Percentiles rank a stretch among this genome's conserved stretches.
These are phyloP conservation scores for Aphyosemion australe DNA, from an alignment of 2,113 vertebrate genomes.

Conservation along the genomic window DNA sequence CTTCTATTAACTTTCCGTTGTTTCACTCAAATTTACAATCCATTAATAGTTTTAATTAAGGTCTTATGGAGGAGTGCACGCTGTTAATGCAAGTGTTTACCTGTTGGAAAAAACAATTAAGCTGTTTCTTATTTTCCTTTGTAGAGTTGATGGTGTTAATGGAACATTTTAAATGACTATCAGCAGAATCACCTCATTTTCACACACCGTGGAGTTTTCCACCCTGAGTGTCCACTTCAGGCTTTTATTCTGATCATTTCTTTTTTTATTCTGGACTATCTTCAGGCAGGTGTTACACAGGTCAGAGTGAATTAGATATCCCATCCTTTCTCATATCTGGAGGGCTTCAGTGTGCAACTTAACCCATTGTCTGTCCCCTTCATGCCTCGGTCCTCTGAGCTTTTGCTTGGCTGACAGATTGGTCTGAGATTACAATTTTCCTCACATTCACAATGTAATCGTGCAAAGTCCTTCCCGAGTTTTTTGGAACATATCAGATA, in stretches of 20 bases:
- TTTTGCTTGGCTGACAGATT: constrained; percentile 47
- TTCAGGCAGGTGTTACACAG: constrained; percentile 32
- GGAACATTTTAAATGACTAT: constrained; percentile 12
- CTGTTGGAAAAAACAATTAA: constrained; percentile 4
- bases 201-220: background rate
- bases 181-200: constrained; percentile 13
- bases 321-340: constrained; percentile 29
- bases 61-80: background rate
- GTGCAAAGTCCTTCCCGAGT: background rate
- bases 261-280: constrained; percentile 6
- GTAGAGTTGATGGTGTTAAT: constrained; percentile 17
- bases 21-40: background rate
- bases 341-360: constrained; percentile 27
- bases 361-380: constrained; percentile 31
- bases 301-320: constrained; percentile 44
- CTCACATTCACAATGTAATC: constrained; percentile 23
- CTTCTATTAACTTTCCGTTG: background rate
- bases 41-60: background rate
- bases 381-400: constrained; percentile 24
- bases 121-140: background rate
- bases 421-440: constrained; percentile 52
- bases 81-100: background rate
- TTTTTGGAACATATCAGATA: constrained; percentile 3
- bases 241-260: constrained; percentile 31
- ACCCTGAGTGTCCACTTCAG: constrained; percentile 18